Percentiles rank a stretch among this genome's conserved stretches.
These are phyloP conservation scores for Tetranychus cinnabarinus DNA, from an alignment of 1,140 invertebrate species.

Conservation along the genomic window DNA sequence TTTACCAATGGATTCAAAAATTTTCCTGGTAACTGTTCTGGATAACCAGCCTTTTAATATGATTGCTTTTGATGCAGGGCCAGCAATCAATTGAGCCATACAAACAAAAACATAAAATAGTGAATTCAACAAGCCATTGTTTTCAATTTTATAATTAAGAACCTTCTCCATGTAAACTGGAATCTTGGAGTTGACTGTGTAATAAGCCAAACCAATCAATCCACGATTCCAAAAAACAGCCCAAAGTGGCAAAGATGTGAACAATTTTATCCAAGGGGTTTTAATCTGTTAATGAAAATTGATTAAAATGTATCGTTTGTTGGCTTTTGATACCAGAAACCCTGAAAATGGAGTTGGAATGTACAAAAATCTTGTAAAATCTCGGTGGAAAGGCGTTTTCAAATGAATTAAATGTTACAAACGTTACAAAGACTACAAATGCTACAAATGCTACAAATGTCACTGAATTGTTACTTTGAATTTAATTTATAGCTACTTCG, in stretches of 20 bases:
- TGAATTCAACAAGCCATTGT: constrained; percentile 2
- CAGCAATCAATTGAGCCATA: not conserved
- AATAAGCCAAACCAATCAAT: constrained; percentile 23
- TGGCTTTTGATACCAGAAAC: too few species aligned
- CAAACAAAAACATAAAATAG: not conserved
- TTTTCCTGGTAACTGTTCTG: constrained; percentile 12
- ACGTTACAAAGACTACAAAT: too few species aligned
- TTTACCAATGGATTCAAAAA: constrained; percentile 13
- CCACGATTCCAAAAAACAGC: constrained; percentile 27
- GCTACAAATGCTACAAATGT: too few species aligned
- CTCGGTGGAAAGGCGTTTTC: too few species aligned
- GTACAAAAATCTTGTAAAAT: too few species aligned
- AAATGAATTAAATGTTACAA: too few species aligned
- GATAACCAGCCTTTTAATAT: not conserved
- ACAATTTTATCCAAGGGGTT: constrained; percentile 17
- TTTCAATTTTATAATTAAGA: constrained; percentile 4
- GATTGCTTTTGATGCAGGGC: not conserved
- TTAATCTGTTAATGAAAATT: too few species aligned
- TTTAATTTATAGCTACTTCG: too few species aligned
- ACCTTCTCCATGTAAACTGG: constrained; percentile 10
- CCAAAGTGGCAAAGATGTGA: constrained; percentile 25
- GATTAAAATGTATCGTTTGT: too few species aligned
- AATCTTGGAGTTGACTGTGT: constrained; percentile 5
- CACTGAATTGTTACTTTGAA: too few species aligned
- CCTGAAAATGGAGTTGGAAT: too few species aligned